These are phyloP conservation scores for Oriolus oriolus DNA, from an alignment of 2,113 vertebrate genomes.

Conservation along the genomic window DNA sequence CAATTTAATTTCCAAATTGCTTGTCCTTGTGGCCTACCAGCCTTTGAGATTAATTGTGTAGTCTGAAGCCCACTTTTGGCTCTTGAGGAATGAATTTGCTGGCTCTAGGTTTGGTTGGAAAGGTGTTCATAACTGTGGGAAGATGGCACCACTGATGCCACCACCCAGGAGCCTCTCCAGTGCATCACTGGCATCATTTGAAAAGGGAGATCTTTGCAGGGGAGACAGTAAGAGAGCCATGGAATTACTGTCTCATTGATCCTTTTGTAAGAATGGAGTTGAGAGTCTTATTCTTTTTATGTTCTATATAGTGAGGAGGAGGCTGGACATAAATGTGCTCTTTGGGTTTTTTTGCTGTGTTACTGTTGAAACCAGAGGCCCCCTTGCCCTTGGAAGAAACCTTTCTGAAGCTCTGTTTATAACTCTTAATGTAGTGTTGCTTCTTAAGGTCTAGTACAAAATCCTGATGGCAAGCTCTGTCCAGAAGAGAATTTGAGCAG, in stretches of 20 bases:
- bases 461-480: neutral
- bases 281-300: neutral
- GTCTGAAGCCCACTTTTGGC: neutral
- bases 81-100: neutral
- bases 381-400: neutral
- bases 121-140: neutral
- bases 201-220: neutral
- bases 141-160: neutral
- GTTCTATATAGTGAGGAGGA: neutral
- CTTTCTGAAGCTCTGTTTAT: neutral
- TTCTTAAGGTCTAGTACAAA: neutral
- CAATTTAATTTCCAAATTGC: neutral
- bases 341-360: rapidly evolving
- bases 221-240: neutral
- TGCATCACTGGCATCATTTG: rapidly evolving
- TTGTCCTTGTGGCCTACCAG: neutral
- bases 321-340: neutral
- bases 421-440: neutral
- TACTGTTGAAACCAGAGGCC: neutral
- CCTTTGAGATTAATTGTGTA: neutral
- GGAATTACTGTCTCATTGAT: neutral
- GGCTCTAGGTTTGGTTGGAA: neutral
- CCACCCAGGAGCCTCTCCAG: neutral
- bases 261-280: neutral
- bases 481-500: neutral